phyloP scores from a whole-genome alignment of 2,888 invertebrate genomes.

The Cinara cedri region DNA sequence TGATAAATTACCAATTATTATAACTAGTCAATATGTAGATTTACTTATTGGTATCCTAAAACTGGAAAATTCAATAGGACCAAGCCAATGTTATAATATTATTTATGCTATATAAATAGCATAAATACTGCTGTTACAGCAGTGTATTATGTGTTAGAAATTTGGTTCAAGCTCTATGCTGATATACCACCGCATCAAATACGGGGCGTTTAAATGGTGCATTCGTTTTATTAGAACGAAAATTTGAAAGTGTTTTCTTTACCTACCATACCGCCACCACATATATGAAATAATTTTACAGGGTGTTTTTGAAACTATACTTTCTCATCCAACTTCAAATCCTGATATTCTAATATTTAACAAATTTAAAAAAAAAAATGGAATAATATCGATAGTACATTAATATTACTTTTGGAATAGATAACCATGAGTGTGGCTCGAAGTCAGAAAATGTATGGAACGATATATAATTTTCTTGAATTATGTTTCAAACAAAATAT shows the following conservation, averaged over 20 bases:
- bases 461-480: conserved; percentile 20
- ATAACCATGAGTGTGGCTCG: conserved; percentile 1
- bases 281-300: conserved; percentile 6
- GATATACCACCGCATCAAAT: too few species aligned
- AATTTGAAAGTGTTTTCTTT: conserved; percentile 13
- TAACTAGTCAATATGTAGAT: background rate
- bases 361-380: conserved; percentile 19
- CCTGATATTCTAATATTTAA: conserved; percentile 28
- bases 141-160: background rate
- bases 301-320: conserved; percentile 18
- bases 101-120: too few species aligned
- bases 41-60: too few species aligned
- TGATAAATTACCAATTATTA: conserved; percentile 27
- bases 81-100: conserved; percentile 27
- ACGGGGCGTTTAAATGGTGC: too few species aligned
- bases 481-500: background rate
- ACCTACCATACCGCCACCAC: conserved; percentile 9
- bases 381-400: conserved; percentile 4
- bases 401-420: conserved; percentile 8
- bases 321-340: background rate
- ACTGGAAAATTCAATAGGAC: too few species aligned
- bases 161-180: too few species aligned
- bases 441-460: background rate
- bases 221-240: conserved; percentile 22
- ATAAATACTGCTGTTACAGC: too few species aligned